Evolutionary conservation across 2,113 vertebrate species (phyloP).

Genomic region (Numida meleagris): DNA sequence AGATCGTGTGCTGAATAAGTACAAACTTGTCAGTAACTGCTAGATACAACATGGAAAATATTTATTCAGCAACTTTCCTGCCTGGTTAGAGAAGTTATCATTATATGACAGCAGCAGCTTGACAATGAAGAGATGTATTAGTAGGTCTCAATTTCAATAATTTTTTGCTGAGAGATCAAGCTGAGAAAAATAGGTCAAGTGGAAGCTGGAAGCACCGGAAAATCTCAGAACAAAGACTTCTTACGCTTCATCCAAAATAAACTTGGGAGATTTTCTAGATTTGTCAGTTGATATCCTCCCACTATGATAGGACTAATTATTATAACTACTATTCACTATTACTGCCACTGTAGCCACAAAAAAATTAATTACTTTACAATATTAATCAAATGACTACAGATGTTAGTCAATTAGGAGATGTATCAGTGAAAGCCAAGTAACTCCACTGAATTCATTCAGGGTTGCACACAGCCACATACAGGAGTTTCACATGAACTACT

Average conservation of each 20-base stretch:
- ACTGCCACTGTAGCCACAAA: background rate
- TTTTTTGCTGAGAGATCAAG: background rate
- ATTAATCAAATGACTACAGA: background rate
- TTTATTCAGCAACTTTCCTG: background rate
- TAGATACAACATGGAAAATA: background rate
- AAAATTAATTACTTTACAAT: background rate
- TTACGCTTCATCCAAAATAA: background rate
- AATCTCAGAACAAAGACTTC: slow-evolving; percentile 13
- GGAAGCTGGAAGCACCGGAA: slow-evolving; percentile 15
- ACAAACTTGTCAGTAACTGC: background rate
- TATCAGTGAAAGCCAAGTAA: background rate
- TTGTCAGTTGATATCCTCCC: background rate
- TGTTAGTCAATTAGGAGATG: background rate
- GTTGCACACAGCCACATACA: background rate
- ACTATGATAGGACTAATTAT: background rate
- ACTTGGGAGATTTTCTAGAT: background rate
- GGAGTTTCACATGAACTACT: background rate
- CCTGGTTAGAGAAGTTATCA: background rate
- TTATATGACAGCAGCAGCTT: background rate
- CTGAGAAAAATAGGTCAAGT: slow-evolving; percentile 28
- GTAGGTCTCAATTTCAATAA: background rate
- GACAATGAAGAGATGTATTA: background rate
- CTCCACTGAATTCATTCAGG: accelerated
- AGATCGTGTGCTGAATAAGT: background rate
- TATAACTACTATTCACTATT: background rate